Evolutionary conservation across 2,113 vertebrate genomes (phyloP).

Genomic region (Sus scrofa): T2T-Sscrofa CM000814.6:70996001-70996500

Average conservation of each 20-base stretch:
- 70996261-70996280: not conserved
- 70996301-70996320: not conserved
- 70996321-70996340: not conserved
- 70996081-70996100: not conserved
- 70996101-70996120: fast-evolving
- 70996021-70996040: not conserved
- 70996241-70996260: not conserved
- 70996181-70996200: not conserved
- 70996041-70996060: not conserved
- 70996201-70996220: not conserved
- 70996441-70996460: not conserved
- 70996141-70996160: not conserved
- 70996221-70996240: not conserved
- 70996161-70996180: not conserved
- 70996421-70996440: not conserved
- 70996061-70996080: not conserved
- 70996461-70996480: not conserved
- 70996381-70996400: not conserved
- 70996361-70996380: not conserved
- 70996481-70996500: not conserved
- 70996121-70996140: not conserved
- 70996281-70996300: not conserved
- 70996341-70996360: not conserved
- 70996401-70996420: not conserved
- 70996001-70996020: not conserved